Evolutionary conservation across 2,888 invertebrate genomes (phyloP).

Genomic region (Folsomia candida): DNA sequence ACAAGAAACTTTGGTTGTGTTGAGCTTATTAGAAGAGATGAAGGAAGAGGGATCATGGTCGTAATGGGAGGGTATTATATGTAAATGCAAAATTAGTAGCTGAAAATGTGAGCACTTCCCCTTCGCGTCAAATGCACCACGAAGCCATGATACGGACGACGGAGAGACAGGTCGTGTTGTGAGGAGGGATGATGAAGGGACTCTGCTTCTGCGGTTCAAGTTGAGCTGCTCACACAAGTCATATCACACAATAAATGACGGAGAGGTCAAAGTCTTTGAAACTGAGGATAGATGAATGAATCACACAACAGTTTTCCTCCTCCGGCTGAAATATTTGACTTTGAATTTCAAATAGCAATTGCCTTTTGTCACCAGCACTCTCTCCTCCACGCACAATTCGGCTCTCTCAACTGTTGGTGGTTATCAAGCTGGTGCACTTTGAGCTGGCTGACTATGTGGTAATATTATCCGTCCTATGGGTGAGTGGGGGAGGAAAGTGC

Average conservation of each 20-base stretch:
- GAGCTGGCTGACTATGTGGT: no score
- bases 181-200: no score
- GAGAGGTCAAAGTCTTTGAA: background rate
- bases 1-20: background rate
- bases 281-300: background rate
- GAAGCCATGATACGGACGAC: background rate
- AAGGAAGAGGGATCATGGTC: constrained; percentile 20
- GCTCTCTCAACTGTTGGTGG: background rate
- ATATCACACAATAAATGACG: background rate
- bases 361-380: no score
- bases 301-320: background rate
- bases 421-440: background rate
- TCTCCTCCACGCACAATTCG: no score
- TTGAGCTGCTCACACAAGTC: no score
- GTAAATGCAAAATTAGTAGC: constrained; percentile 8
- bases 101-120: background rate
- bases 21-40: constrained; percentile 16
- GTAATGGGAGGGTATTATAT: constrained; percentile 12
- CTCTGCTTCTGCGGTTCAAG: no score
- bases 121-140: background rate
- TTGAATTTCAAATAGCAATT: background rate
- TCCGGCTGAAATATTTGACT: background rate
- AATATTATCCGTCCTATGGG: no score
- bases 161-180: no score
- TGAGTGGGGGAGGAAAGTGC: no score